These are phyloP conservation scores for Typhlomys cinereus DNA, from an alignment of 2,113 vertebrate species.

Conservation along the genomic window DNA sequence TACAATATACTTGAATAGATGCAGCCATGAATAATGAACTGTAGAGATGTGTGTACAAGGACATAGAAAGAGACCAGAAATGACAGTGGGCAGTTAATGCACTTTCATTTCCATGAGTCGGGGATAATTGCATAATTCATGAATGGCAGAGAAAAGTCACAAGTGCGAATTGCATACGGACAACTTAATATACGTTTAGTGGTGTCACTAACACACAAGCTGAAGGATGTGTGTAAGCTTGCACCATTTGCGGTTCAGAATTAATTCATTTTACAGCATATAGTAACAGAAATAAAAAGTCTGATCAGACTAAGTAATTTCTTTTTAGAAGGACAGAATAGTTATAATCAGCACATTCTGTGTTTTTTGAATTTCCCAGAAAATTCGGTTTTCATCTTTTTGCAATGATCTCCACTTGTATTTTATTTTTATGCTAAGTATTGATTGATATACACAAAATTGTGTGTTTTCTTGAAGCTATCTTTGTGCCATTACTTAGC, in stretches of 20 bases:
- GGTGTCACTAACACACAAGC: not conserved
- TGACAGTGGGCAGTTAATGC: constrained; percentile 83
- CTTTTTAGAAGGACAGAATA: constrained; percentile 22
- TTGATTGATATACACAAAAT: constrained; percentile 49
- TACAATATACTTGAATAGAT: constrained; percentile 44
- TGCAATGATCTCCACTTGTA: constrained; percentile 3
- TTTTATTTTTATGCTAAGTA: constrained; percentile 42
- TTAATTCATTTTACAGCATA: constrained; percentile 11
- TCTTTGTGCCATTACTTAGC: not conserved
- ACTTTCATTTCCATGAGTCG: constrained; percentile 80
- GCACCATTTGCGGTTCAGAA: constrained; percentile 13
- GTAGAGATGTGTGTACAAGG: constrained; percentile 76
- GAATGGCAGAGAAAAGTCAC: constrained; percentile 87
- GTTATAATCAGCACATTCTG: not conserved
- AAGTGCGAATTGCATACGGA: constrained; percentile 76
- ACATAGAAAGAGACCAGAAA: constrained; percentile 76
- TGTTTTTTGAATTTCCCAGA: constrained; percentile 44
- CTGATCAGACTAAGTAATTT: not conserved
- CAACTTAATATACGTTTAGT: constrained; percentile 75
- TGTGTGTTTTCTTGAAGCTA: not conserved
- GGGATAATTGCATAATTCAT: constrained; percentile 85
- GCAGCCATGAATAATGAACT: constrained; percentile 73
- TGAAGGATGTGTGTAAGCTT: constrained; percentile 59
- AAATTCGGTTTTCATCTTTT: not conserved
- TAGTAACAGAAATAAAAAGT: constrained; percentile 21